These are phyloP conservation scores for Procambarus clarkii DNA, from an alignment of 1,140 invertebrate genomes.

Conservation along the genomic window DNA sequence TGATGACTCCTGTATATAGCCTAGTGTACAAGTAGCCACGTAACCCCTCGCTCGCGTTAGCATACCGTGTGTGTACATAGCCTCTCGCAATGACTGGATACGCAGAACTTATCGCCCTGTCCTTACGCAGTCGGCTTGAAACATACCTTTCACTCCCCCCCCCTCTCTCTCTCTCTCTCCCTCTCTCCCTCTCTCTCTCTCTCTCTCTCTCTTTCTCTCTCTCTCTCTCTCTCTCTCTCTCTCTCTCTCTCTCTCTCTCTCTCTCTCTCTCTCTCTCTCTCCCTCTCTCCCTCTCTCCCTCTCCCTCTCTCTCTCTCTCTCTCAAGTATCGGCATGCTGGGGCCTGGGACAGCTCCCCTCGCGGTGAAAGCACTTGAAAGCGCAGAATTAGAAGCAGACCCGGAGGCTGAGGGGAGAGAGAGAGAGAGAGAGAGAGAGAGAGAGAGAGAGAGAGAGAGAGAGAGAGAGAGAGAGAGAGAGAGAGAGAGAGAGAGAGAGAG, in stretches of 20 bases:
- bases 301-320: background rate
- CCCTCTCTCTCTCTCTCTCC: no score
- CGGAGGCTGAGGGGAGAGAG: conserved; percentile 2
- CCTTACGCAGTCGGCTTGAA: no score
- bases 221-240: background rate
- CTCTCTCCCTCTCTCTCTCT: background rate
- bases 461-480: no score
- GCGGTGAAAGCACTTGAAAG: conserved; percentile 26
- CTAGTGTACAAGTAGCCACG: no score
- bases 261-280: background rate
- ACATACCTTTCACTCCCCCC: no score
- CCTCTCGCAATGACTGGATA: no score
- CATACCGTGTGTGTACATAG: no score
- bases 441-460: no score
- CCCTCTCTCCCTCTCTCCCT: background rate
- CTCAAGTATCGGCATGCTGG: background rate
- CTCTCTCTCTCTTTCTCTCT: background rate
- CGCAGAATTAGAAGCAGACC: conserved; percentile 25
- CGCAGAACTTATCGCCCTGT: no score
- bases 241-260: background rate
- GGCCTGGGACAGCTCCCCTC: background rate
- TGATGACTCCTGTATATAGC: no score
- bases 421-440: no score
- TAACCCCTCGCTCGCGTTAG: no score
- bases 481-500: conserved; percentile 11